Evolutionary conservation across 1,140 invertebrate genomes (phyloP).

Genomic region (Drosophila sp.): DNA sequence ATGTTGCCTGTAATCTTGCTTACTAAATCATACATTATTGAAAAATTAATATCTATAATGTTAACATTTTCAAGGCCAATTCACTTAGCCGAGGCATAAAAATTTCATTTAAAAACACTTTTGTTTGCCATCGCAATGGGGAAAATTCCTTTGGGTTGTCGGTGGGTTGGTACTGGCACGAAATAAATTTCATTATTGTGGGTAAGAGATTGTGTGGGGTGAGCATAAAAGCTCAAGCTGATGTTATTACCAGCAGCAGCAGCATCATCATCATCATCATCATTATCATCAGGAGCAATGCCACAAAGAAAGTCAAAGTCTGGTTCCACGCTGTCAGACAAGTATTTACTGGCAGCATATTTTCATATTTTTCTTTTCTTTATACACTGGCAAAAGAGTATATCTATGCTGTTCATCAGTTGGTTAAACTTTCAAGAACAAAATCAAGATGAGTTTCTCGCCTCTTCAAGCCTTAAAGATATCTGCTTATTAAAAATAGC

Average conservation of each 20-base stretch:
- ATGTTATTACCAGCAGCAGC: not conserved
- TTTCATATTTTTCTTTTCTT: slow-evolving; percentile 15
- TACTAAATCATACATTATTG: slow-evolving; percentile 17
- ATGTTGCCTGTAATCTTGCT: slow-evolving; percentile 14
- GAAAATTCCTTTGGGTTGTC: slow-evolving; percentile 1
- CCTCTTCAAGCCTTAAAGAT: too few species aligned
- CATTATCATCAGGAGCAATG: slow-evolving; percentile 17
- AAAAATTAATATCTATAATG: slow-evolving; percentile 38
- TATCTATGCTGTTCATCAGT: not conserved
- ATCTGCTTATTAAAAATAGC: too few species aligned
- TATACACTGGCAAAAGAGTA: not conserved
- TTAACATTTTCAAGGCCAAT: slow-evolving; percentile 41
- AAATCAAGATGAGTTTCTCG: too few species aligned
- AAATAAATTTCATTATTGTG: slow-evolving; percentile 49
- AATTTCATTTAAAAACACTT: slow-evolving; percentile 49
- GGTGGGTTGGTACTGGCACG: slow-evolving; percentile 6
- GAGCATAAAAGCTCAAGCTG: slow-evolving; percentile 17
- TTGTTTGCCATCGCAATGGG: slow-evolving; percentile 8
- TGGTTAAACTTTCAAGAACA: too few species aligned
- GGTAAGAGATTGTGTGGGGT: slow-evolving; percentile 2
- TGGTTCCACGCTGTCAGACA: slow-evolving; percentile 44
- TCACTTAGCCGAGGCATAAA: slow-evolving; percentile 45
- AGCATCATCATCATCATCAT: not conserved
- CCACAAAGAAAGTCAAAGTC: slow-evolving; percentile 29
- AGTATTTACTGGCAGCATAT: slow-evolving; percentile 32